These are phyloP conservation scores for Athetis lepigone DNA, from an alignment of 2,888 invertebrate species.

Conservation along the genomic window DNA sequence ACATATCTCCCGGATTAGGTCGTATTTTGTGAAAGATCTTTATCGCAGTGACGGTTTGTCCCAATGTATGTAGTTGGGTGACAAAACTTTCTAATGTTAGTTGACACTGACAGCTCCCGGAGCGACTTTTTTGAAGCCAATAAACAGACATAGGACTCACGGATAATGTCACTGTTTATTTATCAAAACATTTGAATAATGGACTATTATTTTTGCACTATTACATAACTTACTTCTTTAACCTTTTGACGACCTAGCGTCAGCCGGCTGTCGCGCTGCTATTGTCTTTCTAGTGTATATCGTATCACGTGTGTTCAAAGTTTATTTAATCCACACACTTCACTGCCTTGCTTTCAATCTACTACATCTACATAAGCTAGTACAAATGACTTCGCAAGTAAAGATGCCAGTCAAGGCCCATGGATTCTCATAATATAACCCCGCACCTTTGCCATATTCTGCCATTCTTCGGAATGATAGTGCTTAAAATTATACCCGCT, in stretches of 20 bases:
- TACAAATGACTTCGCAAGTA: slow-evolving; percentile 34
- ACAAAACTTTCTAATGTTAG: background rate
- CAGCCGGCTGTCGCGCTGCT: no score
- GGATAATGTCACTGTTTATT: background rate
- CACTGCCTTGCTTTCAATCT: background rate
- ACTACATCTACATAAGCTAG: slow-evolving; percentile 5
- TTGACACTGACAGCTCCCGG: background rate
- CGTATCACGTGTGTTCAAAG: no score
- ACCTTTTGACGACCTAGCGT: no score
- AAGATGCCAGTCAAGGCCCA: slow-evolving; percentile 31
- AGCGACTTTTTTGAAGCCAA: background rate
- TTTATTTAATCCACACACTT: no score
- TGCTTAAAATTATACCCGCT: slow-evolving; percentile 50
- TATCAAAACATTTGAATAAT: background rate
- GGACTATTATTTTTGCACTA: no score
- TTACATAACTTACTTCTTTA: no score
- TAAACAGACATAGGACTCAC: background rate
- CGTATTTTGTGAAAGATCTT: background rate
- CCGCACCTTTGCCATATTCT: slow-evolving; percentile 42
- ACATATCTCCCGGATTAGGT: background rate
- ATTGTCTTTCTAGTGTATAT: no score
- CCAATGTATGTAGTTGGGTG: background rate
- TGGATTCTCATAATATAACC: slow-evolving; percentile 31
- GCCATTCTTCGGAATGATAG: slow-evolving; percentile 32
- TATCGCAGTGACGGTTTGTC: background rate